phyloP scores from a whole-genome alignment of 2,113 vertebrate species.

The Notothenia rossii region DNA sequence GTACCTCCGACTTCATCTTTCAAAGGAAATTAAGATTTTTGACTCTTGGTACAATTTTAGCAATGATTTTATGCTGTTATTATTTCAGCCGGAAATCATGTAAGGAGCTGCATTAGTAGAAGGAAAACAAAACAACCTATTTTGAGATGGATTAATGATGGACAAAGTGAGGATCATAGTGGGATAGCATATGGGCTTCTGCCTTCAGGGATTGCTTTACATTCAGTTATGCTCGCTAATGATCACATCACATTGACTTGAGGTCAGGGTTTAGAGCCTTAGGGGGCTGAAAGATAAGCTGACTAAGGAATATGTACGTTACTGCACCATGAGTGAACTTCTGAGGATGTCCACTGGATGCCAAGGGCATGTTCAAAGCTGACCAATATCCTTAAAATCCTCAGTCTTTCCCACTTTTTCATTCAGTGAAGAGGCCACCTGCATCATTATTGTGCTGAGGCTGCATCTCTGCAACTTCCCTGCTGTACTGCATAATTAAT shows the following conservation, averaged over 20 bases:
- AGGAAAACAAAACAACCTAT: constrained; percentile 48
- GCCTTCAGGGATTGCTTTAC: constrained; percentile 43
- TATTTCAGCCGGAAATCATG: constrained; percentile 36
- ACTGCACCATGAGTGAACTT: constrained; percentile 37
- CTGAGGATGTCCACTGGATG: constrained; percentile 27
- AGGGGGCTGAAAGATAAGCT: constrained; percentile 45
- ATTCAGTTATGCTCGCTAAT: constrained; percentile 50
- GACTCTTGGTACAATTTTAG: constrained; percentile 48
- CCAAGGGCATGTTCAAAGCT: constrained; percentile 65
- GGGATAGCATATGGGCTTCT: constrained; percentile 24
- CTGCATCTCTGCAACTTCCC: constrained; percentile 59
- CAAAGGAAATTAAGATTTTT: constrained; percentile 66
- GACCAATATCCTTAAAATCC: constrained; percentile 57
- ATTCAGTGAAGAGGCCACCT: constrained; percentile 52
- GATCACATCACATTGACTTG: constrained; percentile 43
- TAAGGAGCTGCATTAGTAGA: constrained; percentile 23
- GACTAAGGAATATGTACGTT: constrained; percentile 47
- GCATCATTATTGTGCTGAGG: constrained; percentile 68
- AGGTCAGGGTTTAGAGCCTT: constrained; percentile 54
- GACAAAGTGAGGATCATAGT: constrained; percentile 31
- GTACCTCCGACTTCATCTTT: constrained; percentile 60
- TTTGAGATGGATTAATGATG: constrained; percentile 63
- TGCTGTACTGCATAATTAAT: constrained; percentile 80
- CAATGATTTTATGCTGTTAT: constrained; percentile 43
- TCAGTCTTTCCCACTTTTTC: constrained; percentile 25